These are phyloP conservation scores for Drosophila micromelanica DNA, from an alignment of 1,140 invertebrate genomes.

Conservation along the genomic window DNA sequence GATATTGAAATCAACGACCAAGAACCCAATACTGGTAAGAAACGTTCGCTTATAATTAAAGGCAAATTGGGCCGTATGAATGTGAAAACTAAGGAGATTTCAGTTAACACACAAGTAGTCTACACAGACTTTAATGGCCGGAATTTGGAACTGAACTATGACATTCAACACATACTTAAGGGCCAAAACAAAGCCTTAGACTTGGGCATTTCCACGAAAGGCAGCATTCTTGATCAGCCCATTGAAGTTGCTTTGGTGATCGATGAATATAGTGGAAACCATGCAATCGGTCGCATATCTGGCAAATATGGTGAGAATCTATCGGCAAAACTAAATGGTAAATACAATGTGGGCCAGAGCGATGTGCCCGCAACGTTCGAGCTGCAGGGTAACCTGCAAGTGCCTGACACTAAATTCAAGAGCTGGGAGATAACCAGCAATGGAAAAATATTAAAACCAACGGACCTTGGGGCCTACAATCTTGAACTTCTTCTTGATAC, in stretches of 20 bases:
- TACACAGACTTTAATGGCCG: constrained; percentile 77
- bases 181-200: constrained; percentile 65
- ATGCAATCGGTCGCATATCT: constrained; percentile 52
- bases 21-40: constrained; percentile 77
- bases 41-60: constrained; percentile 79
- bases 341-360: constrained; percentile 73
- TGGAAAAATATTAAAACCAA: constrained; percentile 64
- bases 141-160: constrained; percentile 60
- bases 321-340: constrained; percentile 79
- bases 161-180: constrained; percentile 65
- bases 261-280: constrained; percentile 61
- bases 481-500: constrained; percentile 47
- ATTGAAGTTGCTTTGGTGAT: constrained; percentile 61
- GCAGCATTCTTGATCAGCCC: constrained; percentile 83
- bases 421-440: constrained; percentile 64
- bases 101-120: constrained; percentile 76
- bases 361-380: constrained; percentile 84
- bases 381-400: constrained; percentile 80
- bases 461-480: constrained; percentile 7
- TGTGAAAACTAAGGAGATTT: constrained; percentile 84
- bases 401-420: constrained; percentile 86
- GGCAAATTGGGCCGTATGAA: constrained; percentile 85
- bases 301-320: constrained; percentile 62
- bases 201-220: constrained; percentile 61
- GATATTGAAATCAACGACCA: constrained; percentile 74